These are phyloP conservation scores for Pheosia tremula DNA, from an alignment of 2,888 invertebrate genomes.

Conservation along the genomic window DNA sequence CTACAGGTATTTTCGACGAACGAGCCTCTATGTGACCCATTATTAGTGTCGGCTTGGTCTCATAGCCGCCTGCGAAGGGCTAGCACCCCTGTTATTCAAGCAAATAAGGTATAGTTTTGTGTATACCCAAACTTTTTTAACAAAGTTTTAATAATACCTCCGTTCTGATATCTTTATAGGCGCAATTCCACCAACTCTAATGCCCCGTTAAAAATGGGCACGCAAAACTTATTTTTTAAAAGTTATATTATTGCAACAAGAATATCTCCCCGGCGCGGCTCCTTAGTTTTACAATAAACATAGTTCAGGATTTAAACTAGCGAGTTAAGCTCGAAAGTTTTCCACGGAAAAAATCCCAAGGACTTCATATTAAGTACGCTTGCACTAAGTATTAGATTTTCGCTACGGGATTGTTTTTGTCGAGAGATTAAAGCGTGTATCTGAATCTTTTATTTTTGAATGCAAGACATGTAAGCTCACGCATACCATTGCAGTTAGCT, in stretches of 20 bases:
- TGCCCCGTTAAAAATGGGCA: not conserved
- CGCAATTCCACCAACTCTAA: not conserved
- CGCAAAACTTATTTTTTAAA: not conserved
- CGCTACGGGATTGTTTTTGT: not conserved
- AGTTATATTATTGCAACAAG: not conserved
- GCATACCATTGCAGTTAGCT: too few species aligned
- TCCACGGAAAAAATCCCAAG: not conserved
- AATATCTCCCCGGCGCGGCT: not conserved
- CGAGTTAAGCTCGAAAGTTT: conserved; percentile 14
- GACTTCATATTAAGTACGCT: not conserved
- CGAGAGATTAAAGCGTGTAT: too few species aligned
- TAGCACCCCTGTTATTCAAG: too few species aligned
- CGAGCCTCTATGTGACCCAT: not conserved
- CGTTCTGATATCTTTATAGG: not conserved
- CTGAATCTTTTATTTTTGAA: too few species aligned
- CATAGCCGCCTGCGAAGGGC: too few species aligned
- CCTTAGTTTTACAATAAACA: conserved; percentile 3
- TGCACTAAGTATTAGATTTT: not conserved
- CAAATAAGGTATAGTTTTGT: too few species aligned
- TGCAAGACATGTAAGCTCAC: too few species aligned
- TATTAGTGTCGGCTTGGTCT: too few species aligned
- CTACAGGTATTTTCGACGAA: not conserved
- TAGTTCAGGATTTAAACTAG: conserved; percentile 15
- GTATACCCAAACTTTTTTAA: too few species aligned
- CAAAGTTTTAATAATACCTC: too few species aligned